phyloP scores from a whole-genome alignment of 2,888 invertebrate species.

The Tetragnatha montana region DNA sequence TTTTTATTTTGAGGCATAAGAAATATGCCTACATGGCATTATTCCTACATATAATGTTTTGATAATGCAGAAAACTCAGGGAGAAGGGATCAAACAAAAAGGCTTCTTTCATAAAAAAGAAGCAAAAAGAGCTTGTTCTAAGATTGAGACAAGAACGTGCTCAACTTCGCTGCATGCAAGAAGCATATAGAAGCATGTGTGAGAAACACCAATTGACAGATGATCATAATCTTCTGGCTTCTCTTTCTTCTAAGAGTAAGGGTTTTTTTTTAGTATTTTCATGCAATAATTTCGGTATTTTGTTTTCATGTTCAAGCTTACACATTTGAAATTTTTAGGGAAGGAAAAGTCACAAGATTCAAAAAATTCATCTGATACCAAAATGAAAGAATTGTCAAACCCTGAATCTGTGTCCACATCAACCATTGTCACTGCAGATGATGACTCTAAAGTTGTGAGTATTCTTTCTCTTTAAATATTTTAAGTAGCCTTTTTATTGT shows the following conservation, averaged over 20 bases:
- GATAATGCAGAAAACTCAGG: constrained; percentile 76
- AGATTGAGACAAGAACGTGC: constrained; percentile 83
- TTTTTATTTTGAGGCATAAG: background rate
- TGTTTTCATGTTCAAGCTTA: background rate
- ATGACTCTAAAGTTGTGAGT: constrained; percentile 23
- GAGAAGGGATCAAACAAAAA: constrained; percentile 79
- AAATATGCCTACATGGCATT: background rate
- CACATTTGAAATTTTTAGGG: constrained; percentile 2
- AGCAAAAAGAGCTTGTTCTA: constrained; percentile 82
- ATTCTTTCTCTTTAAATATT: background rate
- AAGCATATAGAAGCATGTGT: constrained; percentile 73
- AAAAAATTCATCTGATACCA: constrained; percentile 23
- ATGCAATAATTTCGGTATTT: background rate
- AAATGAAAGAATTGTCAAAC: constrained; percentile 10
- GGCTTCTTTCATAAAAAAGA: constrained; percentile 81
- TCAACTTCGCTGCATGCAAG: constrained; percentile 80
- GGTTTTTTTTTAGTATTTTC: background rate
- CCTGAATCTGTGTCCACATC: constrained; percentile 46
- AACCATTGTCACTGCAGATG: constrained; percentile 39
- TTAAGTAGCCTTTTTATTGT: no score
- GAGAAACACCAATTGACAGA: constrained; percentile 47
- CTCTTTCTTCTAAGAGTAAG: constrained; percentile 39
- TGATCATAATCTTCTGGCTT: constrained; percentile 27
- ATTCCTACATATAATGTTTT: background rate
- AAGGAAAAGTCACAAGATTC: constrained; percentile 44